Conservation (phyloP, 2,113 vertebrate species). For the Ctenodactylus gundi region DNA sequence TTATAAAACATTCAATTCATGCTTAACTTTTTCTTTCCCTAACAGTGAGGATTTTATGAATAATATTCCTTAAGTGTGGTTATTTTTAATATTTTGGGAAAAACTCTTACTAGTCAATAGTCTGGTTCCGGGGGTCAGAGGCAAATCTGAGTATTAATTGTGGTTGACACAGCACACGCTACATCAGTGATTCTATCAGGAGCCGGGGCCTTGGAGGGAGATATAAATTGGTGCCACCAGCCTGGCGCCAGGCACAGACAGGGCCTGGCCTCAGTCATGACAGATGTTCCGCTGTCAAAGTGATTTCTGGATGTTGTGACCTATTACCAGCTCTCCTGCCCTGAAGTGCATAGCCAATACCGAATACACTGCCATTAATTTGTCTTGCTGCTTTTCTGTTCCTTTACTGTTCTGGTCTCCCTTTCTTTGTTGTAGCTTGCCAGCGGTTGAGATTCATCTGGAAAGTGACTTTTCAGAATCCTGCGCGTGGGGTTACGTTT, state of each 20-base stretch:
- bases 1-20: conserved; percentile 46
- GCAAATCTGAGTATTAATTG: conserved; percentile 47
- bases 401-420: background rate
- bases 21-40: background rate
- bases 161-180: background rate
- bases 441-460: background rate
- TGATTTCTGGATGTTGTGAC: conserved; percentile 74
- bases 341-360: background rate
- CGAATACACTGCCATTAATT: conserved; percentile 54
- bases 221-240: conserved; percentile 66
- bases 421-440: background rate
- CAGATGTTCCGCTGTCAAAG: conserved; percentile 57
- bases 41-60: background rate
- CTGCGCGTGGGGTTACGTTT: background rate
- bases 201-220: conserved; percentile 22
- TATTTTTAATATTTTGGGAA: conserved; percentile 5
- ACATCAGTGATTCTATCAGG: conserved; percentile 46
- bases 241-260: conserved; percentile 77
- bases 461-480: background rate
- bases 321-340: conserved; percentile 38
- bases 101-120: background rate
- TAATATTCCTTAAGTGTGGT: background rate
- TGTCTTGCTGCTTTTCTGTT: conserved; percentile 35
- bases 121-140: conserved; percentile 27
- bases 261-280: conserved; percentile 59